These are phyloP conservation scores for Orchesellides sinensis DNA, from an alignment of 2,888 invertebrate genomes.

Conservation along the genomic window DNA sequence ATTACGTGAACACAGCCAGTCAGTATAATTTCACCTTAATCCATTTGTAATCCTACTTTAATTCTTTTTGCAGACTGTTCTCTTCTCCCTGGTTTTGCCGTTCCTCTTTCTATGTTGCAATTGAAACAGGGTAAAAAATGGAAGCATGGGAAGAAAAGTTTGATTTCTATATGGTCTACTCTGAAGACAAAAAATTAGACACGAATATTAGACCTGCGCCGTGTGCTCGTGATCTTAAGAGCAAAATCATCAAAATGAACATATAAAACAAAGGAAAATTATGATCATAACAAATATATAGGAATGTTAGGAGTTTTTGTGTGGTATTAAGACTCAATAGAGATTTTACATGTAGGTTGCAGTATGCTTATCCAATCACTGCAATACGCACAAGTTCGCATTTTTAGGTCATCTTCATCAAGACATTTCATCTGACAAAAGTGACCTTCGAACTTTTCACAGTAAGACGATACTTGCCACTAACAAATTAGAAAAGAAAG, in stretches of 20 bases:
- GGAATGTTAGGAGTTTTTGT: no score
- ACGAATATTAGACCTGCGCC: background rate
- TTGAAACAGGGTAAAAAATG: conserved; percentile 21
- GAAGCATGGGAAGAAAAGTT: conserved; percentile 36
- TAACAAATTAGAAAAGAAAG: conserved; percentile 41
- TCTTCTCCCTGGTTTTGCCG: background rate
- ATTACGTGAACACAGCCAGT: conserved; percentile 1
- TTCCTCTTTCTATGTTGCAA: conserved; percentile 26
- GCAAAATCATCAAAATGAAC: background rate
- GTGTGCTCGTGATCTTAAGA: background rate
- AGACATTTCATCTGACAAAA: conserved; percentile 41
- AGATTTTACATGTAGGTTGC: background rate
- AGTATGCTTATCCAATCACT: no score
- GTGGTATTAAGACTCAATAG: no score
- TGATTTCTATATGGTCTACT: conserved; percentile 12
- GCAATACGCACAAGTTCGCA: no score
- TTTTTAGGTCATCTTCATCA: conserved; percentile 52
- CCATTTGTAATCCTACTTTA: conserved; percentile 54
- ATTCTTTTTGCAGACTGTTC: conserved; percentile 39
- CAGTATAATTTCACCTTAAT: conserved; percentile 53
- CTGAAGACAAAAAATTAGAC: conserved; percentile 4
- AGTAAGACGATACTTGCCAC: conserved; percentile 35
- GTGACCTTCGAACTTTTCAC: conserved; percentile 51
- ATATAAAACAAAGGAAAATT: background rate
- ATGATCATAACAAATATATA: no score